A percentile compares a stretch with the other conserved stretches of the same genome.
Conservation (phyloP, 2,113 vertebrate species). For the Eublepharis macularius region DNA sequence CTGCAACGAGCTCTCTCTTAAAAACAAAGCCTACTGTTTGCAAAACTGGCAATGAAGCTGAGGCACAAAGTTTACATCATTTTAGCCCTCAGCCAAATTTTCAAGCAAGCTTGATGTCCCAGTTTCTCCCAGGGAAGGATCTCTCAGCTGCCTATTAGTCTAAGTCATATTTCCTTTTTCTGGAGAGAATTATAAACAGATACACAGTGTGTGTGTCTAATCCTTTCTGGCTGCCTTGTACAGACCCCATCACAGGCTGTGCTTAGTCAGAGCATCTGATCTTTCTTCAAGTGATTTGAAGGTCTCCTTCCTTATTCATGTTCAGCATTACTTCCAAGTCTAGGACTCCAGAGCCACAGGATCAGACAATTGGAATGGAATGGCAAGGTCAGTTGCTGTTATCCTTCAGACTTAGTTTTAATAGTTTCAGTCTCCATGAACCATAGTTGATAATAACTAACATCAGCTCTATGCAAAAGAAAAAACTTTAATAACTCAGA, state of each 20-base stretch:
- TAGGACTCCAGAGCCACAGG: not conserved
- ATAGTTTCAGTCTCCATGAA: not conserved
- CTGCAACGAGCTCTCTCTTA: not conserved
- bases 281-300: not conserved
- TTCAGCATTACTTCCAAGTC: constrained; percentile 1
- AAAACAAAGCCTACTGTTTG: not conserved
- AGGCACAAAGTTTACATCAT: constrained; percentile 1
- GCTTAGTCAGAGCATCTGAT: constrained; percentile 2
- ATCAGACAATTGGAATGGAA: not conserved
- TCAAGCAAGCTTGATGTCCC: constrained; percentile 27
- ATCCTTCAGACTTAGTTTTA: not conserved
- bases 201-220: constrained; percentile 9
- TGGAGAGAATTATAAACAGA: constrained; percentile 25
- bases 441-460: not conserved
- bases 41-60: not conserved
- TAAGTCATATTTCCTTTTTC: constrained; percentile 13
- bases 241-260: constrained; percentile 11
- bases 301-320: constrained; percentile 1
- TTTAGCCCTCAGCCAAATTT: constrained; percentile 2
- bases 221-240: constrained; percentile 4
- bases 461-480: constrained; percentile 16
- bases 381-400: not conserved
- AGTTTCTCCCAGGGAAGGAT: constrained; percentile 23
- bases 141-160: constrained; percentile 35
- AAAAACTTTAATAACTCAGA: constrained; percentile 38